Evolutionary conservation across 2,797 vertebrate species (phyloP).

Genomic region (Phyllotis vaccarum): DNA sequence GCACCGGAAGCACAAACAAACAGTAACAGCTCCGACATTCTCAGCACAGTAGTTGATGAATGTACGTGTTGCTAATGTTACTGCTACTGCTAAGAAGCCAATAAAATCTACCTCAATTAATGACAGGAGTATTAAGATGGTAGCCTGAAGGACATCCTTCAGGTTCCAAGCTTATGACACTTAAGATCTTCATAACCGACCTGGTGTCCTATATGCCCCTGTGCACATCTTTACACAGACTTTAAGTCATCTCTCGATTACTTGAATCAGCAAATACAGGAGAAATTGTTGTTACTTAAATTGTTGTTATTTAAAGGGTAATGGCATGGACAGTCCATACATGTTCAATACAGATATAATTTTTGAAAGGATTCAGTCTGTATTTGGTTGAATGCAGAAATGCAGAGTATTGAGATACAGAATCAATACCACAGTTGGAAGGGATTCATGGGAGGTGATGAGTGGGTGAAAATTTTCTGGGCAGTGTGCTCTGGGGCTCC

Average conservation of each 20-base stretch:
- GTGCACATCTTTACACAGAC: neutral
- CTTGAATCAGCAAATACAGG: neutral
- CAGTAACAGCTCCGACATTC: neutral
- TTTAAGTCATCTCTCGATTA: neutral
- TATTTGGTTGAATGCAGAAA: neutral
- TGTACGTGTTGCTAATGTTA: neutral
- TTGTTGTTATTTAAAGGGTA: neutral
- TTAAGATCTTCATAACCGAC: neutral
- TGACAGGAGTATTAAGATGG: neutral
- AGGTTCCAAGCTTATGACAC: neutral
- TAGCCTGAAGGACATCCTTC: neutral
- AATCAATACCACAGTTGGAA: neutral
- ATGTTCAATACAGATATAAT: neutral
- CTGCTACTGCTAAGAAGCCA: neutral
- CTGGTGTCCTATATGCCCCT: neutral
- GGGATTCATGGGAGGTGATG: neutral
- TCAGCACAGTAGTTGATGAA: neutral
- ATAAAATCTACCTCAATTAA: neutral
- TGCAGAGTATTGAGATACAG: neutral
- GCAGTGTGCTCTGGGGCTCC: neutral
- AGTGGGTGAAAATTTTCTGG: neutral
- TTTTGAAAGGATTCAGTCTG: neutral
- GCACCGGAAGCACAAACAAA: neutral
- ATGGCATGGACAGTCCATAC: neutral
- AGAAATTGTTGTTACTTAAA: neutral